A percentile compares a stretch with the other conserved stretches of the same genome.
These are phyloP conservation scores for Hyla sarda DNA, from an alignment of 2,113 vertebrate species.

Conservation along the genomic window DNA sequence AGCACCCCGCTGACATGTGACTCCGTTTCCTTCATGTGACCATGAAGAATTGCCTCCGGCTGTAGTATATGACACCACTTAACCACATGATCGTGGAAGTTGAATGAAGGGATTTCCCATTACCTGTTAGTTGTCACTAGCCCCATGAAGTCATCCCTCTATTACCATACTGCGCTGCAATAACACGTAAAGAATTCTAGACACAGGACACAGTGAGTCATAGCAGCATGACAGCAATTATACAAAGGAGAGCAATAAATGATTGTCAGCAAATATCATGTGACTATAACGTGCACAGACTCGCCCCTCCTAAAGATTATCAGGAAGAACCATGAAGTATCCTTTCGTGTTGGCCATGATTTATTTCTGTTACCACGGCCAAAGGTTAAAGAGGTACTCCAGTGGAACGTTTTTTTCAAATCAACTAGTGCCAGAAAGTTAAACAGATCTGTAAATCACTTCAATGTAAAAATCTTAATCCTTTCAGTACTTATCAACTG, in stretches of 20 bases:
- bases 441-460: no score
- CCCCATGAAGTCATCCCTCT: not conserved
- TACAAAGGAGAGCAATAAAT: not conserved
- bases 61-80: not conserved
- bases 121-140: not conserved
- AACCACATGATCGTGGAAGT: not conserved
- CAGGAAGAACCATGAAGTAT: not conserved
- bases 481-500: no score
- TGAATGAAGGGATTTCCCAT: not conserved
- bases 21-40: not conserved
- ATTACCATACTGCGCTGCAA: not conserved
- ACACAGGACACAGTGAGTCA: not conserved
- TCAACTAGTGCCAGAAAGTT: no score
- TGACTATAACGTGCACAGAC: not conserved
- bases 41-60: not conserved
- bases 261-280: not conserved
- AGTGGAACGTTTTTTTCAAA: no score
- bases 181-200: not conserved
- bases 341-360: no score
- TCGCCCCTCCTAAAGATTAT: not conserved
- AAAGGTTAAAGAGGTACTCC: no score
- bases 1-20: not conserved
- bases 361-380: no score
- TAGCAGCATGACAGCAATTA: not conserved
- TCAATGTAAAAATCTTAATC: no score